Evolutionary conservation across 1,140 invertebrate species (phyloP).

Genomic region (Samia ricini): DNA sequence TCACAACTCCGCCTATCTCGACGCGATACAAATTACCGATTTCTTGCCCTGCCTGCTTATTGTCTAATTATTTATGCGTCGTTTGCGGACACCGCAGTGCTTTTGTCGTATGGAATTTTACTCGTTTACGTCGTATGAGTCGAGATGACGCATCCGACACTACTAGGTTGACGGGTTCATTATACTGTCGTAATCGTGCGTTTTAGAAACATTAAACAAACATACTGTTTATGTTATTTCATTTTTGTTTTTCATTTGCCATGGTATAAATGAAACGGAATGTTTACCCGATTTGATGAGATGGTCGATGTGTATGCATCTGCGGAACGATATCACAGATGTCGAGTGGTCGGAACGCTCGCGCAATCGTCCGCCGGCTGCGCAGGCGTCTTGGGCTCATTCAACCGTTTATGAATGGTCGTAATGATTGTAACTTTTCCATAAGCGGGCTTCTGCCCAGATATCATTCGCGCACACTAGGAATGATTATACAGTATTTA

Average conservation of each 20-base stretch:
- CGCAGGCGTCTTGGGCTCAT: conserved; percentile 51
- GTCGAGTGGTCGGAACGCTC: conserved; percentile 34
- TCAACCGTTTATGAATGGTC: conserved; percentile 69
- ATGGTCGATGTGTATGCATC: conserved; percentile 8
- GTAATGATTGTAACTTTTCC: conserved; percentile 62
- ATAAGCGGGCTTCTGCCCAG: conserved; percentile 44
- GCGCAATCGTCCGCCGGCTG: conserved; percentile 27
- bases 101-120: conserved; percentile 59
- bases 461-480: conserved; percentile 25
- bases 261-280: not conserved
- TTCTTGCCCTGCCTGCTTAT: conserved; percentile 71
- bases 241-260: not conserved
- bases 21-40: conserved; percentile 67
- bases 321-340: conserved; percentile 28
- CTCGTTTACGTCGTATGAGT: conserved; percentile 45
- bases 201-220: conserved; percentile 4
- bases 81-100: conserved; percentile 56
- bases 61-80: conserved; percentile 74
- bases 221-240: not conserved
- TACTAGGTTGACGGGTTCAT: conserved; percentile 66
- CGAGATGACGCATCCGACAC: conserved; percentile 59
- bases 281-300: conserved; percentile 7
- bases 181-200: conserved; percentile 42
- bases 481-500: conserved; percentile 17
- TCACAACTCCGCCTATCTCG: conserved; percentile 65